phyloP scores from a whole-genome alignment of 2,113 vertebrate genomes.

The Tylochromis polylepis region DNA sequence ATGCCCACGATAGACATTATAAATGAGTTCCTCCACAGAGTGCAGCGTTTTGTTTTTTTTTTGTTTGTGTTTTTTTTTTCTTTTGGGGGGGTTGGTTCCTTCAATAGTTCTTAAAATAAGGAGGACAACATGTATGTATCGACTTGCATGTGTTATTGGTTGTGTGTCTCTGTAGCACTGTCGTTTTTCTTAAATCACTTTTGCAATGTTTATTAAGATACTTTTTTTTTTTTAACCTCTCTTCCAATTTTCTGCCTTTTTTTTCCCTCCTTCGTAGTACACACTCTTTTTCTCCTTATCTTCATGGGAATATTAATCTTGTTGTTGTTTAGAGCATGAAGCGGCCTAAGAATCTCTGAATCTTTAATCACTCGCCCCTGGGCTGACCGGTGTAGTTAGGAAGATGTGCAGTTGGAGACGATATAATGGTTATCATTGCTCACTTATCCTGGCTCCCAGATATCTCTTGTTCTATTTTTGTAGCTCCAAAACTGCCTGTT shows the following conservation, averaged over 20 bases:
- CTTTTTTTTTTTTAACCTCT: not conserved
- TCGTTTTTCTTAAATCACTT: slow-evolving; percentile 24
- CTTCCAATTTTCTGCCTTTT: slow-evolving; percentile 11
- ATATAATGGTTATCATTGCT: slow-evolving; percentile 48
- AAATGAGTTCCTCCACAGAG: slow-evolving; percentile 45
- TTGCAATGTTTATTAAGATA: slow-evolving; percentile 27
- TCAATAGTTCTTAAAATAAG: slow-evolving; percentile 46
- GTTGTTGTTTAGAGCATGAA: slow-evolving; percentile 67
- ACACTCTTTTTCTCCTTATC: slow-evolving; percentile 24
- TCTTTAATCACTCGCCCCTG: slow-evolving; percentile 66
- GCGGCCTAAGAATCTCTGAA: slow-evolving; percentile 60
- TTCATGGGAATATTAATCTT: slow-evolving; percentile 61
- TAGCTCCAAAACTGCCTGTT: slow-evolving; percentile 37
- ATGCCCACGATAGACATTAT: slow-evolving; percentile 35
- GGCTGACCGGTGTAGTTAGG: slow-evolving; percentile 64
- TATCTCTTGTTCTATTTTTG: slow-evolving; percentile 61
- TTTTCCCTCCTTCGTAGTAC: not conserved
- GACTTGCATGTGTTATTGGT: not conserved
- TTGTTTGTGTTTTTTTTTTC: too few species aligned
- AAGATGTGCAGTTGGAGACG: slow-evolving; percentile 31
- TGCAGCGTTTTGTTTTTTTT: not conserved
- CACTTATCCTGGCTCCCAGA: slow-evolving; percentile 58
- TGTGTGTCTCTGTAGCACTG: not conserved
- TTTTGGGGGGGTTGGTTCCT: not conserved
- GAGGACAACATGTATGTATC: slow-evolving; percentile 29